phyloP scores from a whole-genome alignment of 1,140 invertebrate genomes.

The Schlechtendalia chinensis region DNA sequence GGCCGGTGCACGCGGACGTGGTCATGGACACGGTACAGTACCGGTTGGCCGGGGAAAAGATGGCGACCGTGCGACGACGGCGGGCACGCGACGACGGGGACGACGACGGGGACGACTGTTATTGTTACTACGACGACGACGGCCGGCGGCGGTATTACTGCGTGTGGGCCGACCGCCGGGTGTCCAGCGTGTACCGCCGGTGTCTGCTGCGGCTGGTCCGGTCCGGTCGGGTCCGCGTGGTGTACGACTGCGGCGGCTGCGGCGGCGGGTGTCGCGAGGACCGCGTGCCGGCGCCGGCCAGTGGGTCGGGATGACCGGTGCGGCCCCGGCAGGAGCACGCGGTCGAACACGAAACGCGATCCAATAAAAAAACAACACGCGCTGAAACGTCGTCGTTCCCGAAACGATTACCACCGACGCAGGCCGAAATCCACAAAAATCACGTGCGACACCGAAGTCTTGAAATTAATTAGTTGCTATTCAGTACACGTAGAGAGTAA shows the following conservation, averaged over 20 bases:
- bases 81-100: background rate
- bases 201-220: slow-evolving; percentile 11
- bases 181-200: background rate
- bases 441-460: too few species aligned
- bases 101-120: background rate
- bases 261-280: background rate
- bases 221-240: slow-evolving; percentile 4
- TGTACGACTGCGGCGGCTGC: slow-evolving; percentile 16
- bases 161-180: slow-evolving; percentile 17
- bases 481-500: too few species aligned
- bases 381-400: too few species aligned
- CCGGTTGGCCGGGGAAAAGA: background rate
- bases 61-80: background rate
- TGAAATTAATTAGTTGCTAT: too few species aligned
- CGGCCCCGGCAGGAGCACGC: too few species aligned
- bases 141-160: background rate
- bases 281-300: too few species aligned
- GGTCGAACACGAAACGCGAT: too few species aligned
- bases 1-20: slow-evolving; percentile 25
- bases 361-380: too few species aligned
- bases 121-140: background rate
- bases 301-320: too few species aligned
- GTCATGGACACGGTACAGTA: slow-evolving; percentile 32
- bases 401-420: too few species aligned
- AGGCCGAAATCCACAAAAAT: too few species aligned